These are phyloP conservation scores for Pseudoips prasinana DNA, from an alignment of 2,888 invertebrate genomes.

Conservation along the genomic window DNA sequence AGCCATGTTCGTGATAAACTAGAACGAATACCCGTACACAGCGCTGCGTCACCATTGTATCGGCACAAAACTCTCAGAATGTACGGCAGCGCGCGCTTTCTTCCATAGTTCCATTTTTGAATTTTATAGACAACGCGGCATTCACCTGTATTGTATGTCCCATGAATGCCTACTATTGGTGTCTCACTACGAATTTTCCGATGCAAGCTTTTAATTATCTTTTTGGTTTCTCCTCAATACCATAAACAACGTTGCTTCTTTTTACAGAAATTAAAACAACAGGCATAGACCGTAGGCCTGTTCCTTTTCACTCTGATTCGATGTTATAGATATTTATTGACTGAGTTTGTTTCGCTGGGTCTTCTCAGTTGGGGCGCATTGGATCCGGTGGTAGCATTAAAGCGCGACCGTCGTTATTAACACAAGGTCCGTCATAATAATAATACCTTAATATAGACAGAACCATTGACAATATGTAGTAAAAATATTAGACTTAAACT, in stretches of 20 bases:
- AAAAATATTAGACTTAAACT: too few relatives aligned
- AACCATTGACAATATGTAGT: too few relatives aligned
- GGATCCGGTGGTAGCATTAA: too few relatives aligned
- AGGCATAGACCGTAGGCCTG: too few relatives aligned
- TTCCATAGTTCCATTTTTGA: conserved; percentile 50
- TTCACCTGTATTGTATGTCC: conserved; percentile 42
- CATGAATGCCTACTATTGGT: conserved; percentile 43
- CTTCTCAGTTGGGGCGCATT: too few relatives aligned
- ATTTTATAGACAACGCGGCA: conserved; percentile 40
- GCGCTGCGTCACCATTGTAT: conserved; percentile 36
- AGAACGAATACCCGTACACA: conserved; percentile 43
- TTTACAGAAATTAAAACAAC: too few relatives aligned
- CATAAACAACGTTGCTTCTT: conserved; percentile 9
- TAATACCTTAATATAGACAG: too few relatives aligned
- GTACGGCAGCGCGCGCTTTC: conserved; percentile 42
- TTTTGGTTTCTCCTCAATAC: conserved; percentile 2
- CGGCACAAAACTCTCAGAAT: conserved; percentile 44
- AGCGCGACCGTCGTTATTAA: too few relatives aligned
- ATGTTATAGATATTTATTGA: too few relatives aligned
- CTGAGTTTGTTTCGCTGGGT: too few relatives aligned
- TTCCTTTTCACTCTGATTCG: too few relatives aligned
- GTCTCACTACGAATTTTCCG: conserved; percentile 36
- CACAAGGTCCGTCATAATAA: too few relatives aligned
- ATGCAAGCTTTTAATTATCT: conserved; percentile 21
- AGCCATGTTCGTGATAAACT: conserved; percentile 40